These are phyloP conservation scores for Saturnia japonica DNA, from an alignment of 2,888 invertebrate genomes.

Conservation along the genomic window DNA sequence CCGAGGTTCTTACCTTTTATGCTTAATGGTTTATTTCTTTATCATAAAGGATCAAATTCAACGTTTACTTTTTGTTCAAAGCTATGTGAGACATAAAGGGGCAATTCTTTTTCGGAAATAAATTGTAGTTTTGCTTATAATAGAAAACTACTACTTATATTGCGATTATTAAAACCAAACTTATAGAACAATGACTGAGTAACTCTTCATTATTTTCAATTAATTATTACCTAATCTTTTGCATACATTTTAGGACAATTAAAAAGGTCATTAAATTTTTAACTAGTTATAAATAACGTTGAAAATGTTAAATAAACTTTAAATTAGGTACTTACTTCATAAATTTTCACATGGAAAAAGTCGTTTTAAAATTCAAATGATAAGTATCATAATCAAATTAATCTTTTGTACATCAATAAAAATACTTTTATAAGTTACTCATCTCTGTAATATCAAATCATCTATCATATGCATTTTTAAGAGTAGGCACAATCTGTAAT, in stretches of 20 bases:
- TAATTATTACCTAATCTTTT: neutral
- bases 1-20: slow-evolving; percentile 50
- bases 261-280: too few relatives aligned
- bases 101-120: neutral
- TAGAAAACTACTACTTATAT: too few relatives aligned
- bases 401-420: neutral
- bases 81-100: neutral
- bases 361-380: neutral
- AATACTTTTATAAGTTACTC: neutral
- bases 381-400: neutral
- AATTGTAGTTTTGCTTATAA: neutral
- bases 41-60: slow-evolving; percentile 34
- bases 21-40: slow-evolving; percentile 45
- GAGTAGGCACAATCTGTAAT: slow-evolving; percentile 48
- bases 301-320: too few relatives aligned
- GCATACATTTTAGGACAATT: too few relatives aligned
- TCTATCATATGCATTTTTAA: slow-evolving; percentile 41
- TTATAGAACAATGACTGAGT: neutral
- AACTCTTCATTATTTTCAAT: neutral
- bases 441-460: slow-evolving; percentile 25
- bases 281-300: too few relatives aligned
- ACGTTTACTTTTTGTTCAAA: neutral
- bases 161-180: too few relatives aligned
- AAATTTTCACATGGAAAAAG: too few relatives aligned
- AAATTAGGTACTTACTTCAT: too few relatives aligned